These are phyloP conservation scores for Oceanodroma leucorhoa DNA, from an alignment of 2,797 vertebrate genomes.

Conservation along the genomic window DNA sequence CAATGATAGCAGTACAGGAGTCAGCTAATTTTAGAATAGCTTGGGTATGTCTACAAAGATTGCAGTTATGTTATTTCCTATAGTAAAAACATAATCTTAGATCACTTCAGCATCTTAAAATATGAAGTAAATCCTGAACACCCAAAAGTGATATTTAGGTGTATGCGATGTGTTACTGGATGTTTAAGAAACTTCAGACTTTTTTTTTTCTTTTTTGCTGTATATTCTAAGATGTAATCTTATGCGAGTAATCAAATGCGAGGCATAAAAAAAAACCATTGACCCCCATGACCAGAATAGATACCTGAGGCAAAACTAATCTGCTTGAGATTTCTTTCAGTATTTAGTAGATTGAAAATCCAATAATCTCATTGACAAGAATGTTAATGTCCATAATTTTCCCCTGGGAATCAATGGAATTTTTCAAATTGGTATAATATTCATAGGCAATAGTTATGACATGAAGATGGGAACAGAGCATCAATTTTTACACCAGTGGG, in stretches of 20 bases:
- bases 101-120: background rate
- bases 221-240: background rate
- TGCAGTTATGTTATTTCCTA: background rate
- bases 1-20: background rate
- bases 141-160: background rate
- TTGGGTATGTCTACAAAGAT: background rate
- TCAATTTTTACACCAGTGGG: background rate
- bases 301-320: background rate
- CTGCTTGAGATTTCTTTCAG: background rate
- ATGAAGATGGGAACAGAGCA: background rate
- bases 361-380: conserved; percentile 17
- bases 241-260: background rate
- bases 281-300: background rate
- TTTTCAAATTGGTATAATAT: conserved; percentile 7
- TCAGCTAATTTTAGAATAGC: background rate
- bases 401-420: background rate
- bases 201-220: background rate
- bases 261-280: background rate
- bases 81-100: background rate
- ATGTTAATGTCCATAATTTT: background rate
- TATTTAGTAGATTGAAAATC: conserved; percentile 33
- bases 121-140: background rate
- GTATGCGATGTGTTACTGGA: background rate
- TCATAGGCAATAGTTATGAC: background rate
- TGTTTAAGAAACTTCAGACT: background rate